A percentile compares a stretch with the other conserved stretches of the same genome.
These are phyloP conservation scores for Strigamia maritima DNA, from an alignment of 2,888 invertebrate genomes.

Conservation along the genomic window DNA sequence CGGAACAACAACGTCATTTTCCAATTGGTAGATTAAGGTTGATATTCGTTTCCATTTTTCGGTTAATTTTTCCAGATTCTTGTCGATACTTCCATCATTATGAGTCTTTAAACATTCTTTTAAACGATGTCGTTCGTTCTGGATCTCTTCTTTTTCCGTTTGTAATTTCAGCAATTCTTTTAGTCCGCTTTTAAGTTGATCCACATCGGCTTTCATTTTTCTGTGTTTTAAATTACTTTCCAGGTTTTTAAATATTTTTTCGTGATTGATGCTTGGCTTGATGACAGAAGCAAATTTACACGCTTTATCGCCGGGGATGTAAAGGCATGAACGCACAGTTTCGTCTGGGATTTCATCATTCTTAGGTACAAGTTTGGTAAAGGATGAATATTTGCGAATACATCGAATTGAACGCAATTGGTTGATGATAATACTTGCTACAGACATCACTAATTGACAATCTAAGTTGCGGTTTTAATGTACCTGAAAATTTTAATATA, in stretches of 20 bases:
- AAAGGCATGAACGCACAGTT: background rate
- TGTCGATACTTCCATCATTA: background rate
- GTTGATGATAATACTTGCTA: too few species aligned
- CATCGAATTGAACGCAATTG: background rate
- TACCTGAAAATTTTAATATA: too few species aligned
- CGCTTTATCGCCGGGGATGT: background rate
- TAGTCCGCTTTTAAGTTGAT: background rate
- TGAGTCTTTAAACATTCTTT: background rate
- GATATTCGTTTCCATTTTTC: background rate
- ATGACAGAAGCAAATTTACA: background rate
- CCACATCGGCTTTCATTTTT: background rate
- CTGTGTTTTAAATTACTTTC: background rate
- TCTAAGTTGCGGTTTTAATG: too few species aligned
- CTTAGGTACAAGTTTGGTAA: background rate
- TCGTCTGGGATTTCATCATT: background rate
- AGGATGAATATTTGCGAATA: background rate
- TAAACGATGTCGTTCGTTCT: background rate
- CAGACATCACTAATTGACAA: too few species aligned
- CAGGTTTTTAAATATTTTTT: background rate
- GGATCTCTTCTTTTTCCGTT: background rate
- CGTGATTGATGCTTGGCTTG: background rate
- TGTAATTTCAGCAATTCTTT: background rate
- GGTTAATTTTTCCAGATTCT: background rate
- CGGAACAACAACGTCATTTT: background rate
- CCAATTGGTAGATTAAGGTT: background rate